Conservation (phyloP, 2,797 vertebrate species). For the Cossypha polioptera region DNA sequence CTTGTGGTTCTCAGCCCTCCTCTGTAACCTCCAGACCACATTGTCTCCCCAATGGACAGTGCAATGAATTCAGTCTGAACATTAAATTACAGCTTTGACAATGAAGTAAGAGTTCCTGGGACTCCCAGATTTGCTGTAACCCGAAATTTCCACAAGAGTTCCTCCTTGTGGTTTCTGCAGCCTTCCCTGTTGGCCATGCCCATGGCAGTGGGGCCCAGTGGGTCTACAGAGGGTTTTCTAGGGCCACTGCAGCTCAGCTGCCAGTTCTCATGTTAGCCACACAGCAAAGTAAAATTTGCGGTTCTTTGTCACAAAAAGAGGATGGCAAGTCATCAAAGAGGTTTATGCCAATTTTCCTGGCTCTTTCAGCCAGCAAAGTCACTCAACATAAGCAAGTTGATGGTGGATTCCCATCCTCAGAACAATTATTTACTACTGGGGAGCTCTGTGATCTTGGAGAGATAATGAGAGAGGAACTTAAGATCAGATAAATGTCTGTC, state of each 20-base stretch:
- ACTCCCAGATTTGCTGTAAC: conserved; percentile 1
- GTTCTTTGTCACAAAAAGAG: neutral
- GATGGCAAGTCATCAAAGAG: neutral
- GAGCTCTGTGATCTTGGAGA: neutral
- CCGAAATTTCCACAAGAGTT: conserved; percentile 18
- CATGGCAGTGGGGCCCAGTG: neutral
- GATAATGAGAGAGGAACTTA: neutral
- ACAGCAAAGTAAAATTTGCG: neutral
- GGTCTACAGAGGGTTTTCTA: neutral
- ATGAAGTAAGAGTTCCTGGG: neutral
- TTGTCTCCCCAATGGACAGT: conserved; percentile 1
- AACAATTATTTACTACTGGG: neutral
- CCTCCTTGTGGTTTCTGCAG: neutral
- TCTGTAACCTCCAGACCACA: conserved; percentile 7
- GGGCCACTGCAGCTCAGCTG: neutral
- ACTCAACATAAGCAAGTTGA: neutral
- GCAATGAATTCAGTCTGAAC: conserved; percentile 16
- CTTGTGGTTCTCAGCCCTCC: conserved; percentile 34
- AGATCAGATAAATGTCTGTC: neutral
- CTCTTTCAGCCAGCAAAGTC: neutral
- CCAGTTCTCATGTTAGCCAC: neutral
- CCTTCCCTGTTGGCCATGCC: neutral
- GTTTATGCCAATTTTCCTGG: neutral
- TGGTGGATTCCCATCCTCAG: neutral
- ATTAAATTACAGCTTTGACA: conserved; percentile 23